Conservation (phyloP, 2,888 invertebrate species). For the Drosophila barbarae region DNA sequence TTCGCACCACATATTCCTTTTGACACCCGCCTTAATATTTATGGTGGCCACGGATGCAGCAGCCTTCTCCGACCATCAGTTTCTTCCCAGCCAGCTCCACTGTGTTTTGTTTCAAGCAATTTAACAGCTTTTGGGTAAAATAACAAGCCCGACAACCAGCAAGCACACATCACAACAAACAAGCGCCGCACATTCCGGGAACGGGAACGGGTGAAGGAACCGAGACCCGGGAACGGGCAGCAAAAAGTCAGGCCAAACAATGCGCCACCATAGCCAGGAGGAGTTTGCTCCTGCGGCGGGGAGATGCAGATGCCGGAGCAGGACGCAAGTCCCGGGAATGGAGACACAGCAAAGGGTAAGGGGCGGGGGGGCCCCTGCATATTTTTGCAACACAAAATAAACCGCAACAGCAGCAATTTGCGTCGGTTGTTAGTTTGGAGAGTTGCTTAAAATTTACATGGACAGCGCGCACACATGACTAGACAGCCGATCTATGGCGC, state of each 20-base stretch:
- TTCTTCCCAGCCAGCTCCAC: constrained; percentile 26
- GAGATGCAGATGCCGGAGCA: constrained; percentile 18
- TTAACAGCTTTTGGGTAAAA: constrained; percentile 74
- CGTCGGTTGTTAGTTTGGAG: constrained; percentile 64
- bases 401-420: constrained; percentile 73
- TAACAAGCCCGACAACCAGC: constrained; percentile 63
- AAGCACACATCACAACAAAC: constrained; percentile 40
- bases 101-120: constrained; percentile 71
- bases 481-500: constrained; percentile 55
- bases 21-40: constrained; percentile 64
- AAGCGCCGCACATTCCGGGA: constrained; percentile 51
- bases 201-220: constrained; percentile 1
- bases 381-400: constrained; percentile 73
- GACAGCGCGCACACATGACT: constrained; percentile 52
- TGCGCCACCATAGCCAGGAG: constrained; percentile 47
- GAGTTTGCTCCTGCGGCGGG: constrained; percentile 9
- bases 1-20: constrained; percentile 51
- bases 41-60: constrained; percentile 39
- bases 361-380: constrained; percentile 34
- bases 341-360: constrained; percentile 24
- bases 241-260: constrained; percentile 69
- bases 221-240: constrained; percentile 35
- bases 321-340: constrained; percentile 5
- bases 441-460: constrained; percentile 62
- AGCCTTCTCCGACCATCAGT: constrained; percentile 38